Base-by-base conservation (phyloP, 2,797 vertebrate genomes). In the Danio jaintianensis region DNA sequence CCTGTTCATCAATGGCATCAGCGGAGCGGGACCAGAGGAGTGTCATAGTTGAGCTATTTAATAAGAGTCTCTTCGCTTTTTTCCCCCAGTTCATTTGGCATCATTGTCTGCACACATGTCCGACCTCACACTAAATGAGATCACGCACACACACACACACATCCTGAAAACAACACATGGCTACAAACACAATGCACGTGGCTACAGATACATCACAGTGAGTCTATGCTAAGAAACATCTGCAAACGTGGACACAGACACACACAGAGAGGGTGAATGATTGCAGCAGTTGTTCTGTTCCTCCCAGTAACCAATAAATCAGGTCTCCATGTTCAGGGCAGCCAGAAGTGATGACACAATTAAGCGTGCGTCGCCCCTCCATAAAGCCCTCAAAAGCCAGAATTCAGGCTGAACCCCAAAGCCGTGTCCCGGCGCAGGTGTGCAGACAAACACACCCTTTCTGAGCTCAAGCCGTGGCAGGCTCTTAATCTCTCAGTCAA, bases 391-490 rank as follows among this genome's bases (percentile, higher is more conserved):
- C 22, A 40, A 78, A 71, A 64, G n/a, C 15, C 52, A 12, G 29
- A 67, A 55, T 63, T 13, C 47, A 40, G 40, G 6, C 6, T n/a
- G 36, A 50, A 43, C 53, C 61, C 45, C 70, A 68, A 78, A 81
- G 72, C 48, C 63, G 56, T 71, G 72, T 62, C 81, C 79, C 75
- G 59, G 79, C 43, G 86, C 92, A 93, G 93, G 92, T 94, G 93
- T 87, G 84, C 81, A 84, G 83, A 88, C 76, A 83, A 88, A 88
- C 81, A 79, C 86, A 85, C 85, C 83, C 88, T 83, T 59, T 48
- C 69, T 81, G 58, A 64, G 84, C 86, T 79, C 79, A 77, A 72
- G 3, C 22, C 75, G 80, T 80, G 80, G 82, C 84, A 58, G 53
- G 72, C 78, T 62, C 81, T 82, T 83, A 82, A 84, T 85, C 86